phyloP scores from a whole-genome alignment of 1,140 invertebrate species.

The Brachystomella parvula region DNA sequence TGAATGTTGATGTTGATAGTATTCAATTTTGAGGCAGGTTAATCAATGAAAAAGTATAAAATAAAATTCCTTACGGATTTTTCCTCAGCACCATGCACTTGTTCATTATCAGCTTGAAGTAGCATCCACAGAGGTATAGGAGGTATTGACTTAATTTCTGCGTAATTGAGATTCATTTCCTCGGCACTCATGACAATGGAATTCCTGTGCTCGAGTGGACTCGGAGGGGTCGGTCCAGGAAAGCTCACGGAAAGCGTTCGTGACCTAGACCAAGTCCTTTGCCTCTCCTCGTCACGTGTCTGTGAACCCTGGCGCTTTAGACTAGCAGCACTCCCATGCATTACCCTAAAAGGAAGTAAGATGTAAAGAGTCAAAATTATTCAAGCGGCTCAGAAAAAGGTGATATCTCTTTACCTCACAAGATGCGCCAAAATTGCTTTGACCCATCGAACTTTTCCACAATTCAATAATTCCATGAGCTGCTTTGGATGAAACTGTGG shows the following conservation, averaged over 20 bases:
- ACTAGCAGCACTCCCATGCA: conserved; percentile 20
- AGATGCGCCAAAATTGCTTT: conserved; percentile 96
- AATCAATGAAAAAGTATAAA: conserved; percentile 10
- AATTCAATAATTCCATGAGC: conserved; percentile 95
- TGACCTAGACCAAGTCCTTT: conserved; percentile 71
- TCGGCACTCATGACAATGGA: conserved; percentile 62
- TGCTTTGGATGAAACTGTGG: conserved; percentile 99
- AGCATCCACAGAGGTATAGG: conserved; percentile 93
- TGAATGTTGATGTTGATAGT: too few relatives aligned
- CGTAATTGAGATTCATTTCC: conserved; percentile 84
- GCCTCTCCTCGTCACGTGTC: conserved; percentile 51
- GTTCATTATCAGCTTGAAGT: conserved; percentile 84
- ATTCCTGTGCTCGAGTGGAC: conserved; percentile 51
- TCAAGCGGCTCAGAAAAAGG: not conserved
- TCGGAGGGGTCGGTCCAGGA: conserved; percentile 48
- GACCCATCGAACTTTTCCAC: conserved; percentile 93
- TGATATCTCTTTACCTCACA: conserved; percentile 50
- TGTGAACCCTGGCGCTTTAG: conserved; percentile 42
- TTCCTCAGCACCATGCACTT: conserved; percentile 41
- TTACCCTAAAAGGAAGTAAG: conserved; percentile 22
- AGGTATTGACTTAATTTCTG: conserved; percentile 91
- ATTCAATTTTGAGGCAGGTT: too few relatives aligned
- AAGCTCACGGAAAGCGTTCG: conserved; percentile 80
- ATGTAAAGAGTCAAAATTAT: not conserved
- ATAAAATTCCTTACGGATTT: conserved; percentile 38